A percentile compares a stretch with the other conserved stretches of the same genome.
Conservation (phyloP, 2,888 invertebrate genomes). For the Zygogramma bicolorata region DNA sequence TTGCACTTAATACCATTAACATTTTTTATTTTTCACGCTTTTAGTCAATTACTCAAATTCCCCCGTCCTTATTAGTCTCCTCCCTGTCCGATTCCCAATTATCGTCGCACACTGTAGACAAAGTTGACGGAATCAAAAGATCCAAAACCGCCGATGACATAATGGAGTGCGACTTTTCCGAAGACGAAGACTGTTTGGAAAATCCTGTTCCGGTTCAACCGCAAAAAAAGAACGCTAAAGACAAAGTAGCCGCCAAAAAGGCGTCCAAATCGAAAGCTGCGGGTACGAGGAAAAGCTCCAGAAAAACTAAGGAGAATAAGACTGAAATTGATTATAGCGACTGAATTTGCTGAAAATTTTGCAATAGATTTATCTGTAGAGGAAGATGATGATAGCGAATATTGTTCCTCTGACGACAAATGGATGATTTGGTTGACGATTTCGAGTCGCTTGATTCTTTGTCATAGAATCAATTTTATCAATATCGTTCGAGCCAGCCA, state of each 20-base stretch:
- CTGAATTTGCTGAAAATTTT: conserved; percentile 31
- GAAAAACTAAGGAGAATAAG: conserved; percentile 48
- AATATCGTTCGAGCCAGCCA: neutral
- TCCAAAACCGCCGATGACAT: conserved; percentile 41
- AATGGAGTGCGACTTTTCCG: conserved; percentile 37
- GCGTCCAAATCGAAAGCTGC: conserved; percentile 43
- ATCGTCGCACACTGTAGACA: conserved; percentile 38
- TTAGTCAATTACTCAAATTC: conserved; percentile 56
- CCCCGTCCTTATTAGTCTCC: conserved; percentile 61
- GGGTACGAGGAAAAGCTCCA: conserved; percentile 55
- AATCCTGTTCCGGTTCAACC: conserved; percentile 23
- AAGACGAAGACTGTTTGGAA: conserved; percentile 54
- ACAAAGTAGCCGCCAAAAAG: conserved; percentile 48
- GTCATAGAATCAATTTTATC: neutral
- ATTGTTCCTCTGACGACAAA: neutral
- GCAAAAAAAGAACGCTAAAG: conserved; percentile 35
- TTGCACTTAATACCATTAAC: conserved; percentile 64
- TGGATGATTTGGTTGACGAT: neutral
- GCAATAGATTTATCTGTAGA: neutral
- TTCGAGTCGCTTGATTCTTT: neutral
- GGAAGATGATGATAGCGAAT: neutral
- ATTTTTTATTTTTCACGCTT: conserved; percentile 62
- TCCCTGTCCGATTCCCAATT: conserved; percentile 49
- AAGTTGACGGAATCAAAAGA: conserved; percentile 46
- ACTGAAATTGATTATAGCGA: conserved; percentile 57